Base-by-base conservation (phyloP, 2,888 invertebrate genomes). In the Dryococelus australis region DNA sequence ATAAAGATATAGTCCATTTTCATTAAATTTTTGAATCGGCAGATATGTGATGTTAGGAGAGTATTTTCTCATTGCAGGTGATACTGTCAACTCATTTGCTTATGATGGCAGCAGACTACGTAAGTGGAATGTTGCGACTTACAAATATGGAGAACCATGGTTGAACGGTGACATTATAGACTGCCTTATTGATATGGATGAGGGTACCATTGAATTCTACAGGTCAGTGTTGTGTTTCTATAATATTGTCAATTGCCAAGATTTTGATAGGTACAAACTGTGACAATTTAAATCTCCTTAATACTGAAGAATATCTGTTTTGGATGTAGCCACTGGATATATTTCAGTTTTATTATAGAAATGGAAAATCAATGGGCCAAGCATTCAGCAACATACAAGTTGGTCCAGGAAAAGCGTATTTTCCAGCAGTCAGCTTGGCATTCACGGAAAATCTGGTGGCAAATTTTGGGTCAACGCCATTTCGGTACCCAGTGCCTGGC, bases 101-200 rank as follows among this genome's bases (percentile, higher is more conserved):
- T 97, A 96, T 90, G 96, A 96, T 91, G 96, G 96, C 0, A 96
- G 95, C 87, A 93, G 96, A 16, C 92, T 96, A 0, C 92, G 95
- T 87, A 95, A 95, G 90, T 96, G 96, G 96, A 96, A 96, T 90
- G 94, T 95, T 0, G 94, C 94, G 53, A 95, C 95, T 0, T 92
- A 94, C 13, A 94, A 94, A 89, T 97, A 97, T 91, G 97, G 97
- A 0, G 95, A 96, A 90, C 92, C 95, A 27, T 97, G 97, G 97
- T 93, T 96, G 89, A 95, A 95, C n/a, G 97, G 97, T 27, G 97
- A 97, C 92, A 95, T 97, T 86, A 97, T 97, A 87, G 96, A 95
- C 0, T 94, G 96, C 90, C 95, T 96, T 87, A 92, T 97, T 43
- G 96, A 97, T 91, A 92, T 97, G 91, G 96, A 97, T 89, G 93